Evolutionary conservation across 64 coral and sea anemone genomes (phyloP).

Genomic region (Cladopsammia gracilis): DNA sequence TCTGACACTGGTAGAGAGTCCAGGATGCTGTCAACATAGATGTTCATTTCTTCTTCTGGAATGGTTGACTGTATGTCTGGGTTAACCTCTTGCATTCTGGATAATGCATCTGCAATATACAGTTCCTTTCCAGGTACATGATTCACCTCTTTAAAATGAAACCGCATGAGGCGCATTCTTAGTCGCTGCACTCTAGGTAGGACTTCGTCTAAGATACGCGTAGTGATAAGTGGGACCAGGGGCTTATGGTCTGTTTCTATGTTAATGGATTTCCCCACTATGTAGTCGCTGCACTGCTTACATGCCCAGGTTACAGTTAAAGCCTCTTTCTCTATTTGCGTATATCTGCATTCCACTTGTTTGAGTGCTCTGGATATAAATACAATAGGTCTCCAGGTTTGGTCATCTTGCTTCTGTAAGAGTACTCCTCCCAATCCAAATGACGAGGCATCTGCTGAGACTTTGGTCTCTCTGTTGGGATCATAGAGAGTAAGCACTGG

Average conservation of each 20-base stretch:
- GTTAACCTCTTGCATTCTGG: too few relatives aligned
- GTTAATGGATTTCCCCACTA: conserved; percentile 43
- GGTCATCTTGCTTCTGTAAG: conserved; percentile 49
- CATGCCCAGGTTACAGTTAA: conserved; percentile 56
- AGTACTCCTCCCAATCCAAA: conserved; percentile 67
- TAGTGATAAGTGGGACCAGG: conserved; percentile 21
- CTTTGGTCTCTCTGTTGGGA: conserved; percentile 47
- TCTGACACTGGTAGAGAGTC: too few relatives aligned
- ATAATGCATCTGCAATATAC: too few relatives aligned
- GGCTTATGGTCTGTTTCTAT: conserved; percentile 75
- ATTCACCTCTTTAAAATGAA: too few relatives aligned
- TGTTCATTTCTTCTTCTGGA: too few relatives aligned
- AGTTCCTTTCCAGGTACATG: too few relatives aligned
- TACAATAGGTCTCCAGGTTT: conserved; percentile 45
- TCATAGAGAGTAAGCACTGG: conserved; percentile 42
- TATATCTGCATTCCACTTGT: conserved; percentile 38
- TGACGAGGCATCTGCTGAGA: conserved; percentile 70
- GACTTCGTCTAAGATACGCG: background rate
- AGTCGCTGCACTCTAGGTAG: conserved; percentile 24
- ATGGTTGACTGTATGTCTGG: too few relatives aligned
- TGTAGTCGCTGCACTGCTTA: conserved; percentile 54
- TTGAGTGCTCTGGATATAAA: conserved; percentile 62
- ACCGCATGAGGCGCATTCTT: conserved; percentile 4
- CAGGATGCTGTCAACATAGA: too few relatives aligned
- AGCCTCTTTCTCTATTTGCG: conserved; percentile 57